Percentiles rank a stretch among this genome's conserved stretches.
These are phyloP conservation scores for Synodontis membranacea DNA, from an alignment of 2,113 vertebrate genomes.

Conservation along the genomic window DNA sequence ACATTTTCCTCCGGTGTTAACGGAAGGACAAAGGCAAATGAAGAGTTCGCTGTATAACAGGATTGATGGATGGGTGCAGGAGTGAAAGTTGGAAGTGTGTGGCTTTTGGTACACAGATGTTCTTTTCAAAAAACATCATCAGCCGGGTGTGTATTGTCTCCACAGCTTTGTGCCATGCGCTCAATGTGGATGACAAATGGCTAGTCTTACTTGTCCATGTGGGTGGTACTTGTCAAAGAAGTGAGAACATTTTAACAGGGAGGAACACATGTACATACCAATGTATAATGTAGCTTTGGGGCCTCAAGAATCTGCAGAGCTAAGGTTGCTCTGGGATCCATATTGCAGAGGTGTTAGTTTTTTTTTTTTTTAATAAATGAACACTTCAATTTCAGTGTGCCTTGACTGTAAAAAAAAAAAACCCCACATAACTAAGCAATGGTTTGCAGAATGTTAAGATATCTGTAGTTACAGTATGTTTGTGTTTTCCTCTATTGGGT, in stretches of 20 bases:
- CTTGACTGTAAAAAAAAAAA: background rate
- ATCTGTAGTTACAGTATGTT: background rate
- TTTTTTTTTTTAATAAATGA: background rate
- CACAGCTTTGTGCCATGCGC: constrained; percentile 27
- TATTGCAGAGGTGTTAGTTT: constrained; percentile 9
- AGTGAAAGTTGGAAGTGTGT: constrained; percentile 24
- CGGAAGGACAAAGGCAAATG: constrained; percentile 16
- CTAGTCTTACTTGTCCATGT: constrained; percentile 28
- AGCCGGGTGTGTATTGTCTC: constrained; percentile 31
- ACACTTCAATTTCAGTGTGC: constrained; percentile 16
- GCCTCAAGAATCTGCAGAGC: constrained; percentile 32
- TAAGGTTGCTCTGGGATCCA: constrained; percentile 34
- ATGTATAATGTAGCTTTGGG: constrained; percentile 40
- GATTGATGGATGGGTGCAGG: background rate
- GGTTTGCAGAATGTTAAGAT: background rate
- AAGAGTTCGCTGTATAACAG: background rate
- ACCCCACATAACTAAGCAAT: background rate
- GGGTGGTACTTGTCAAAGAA: constrained; percentile 48
- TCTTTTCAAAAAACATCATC: constrained; percentile 35
- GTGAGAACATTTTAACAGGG: constrained; percentile 31
- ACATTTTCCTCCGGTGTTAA: constrained; percentile 33
- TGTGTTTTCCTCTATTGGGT: background rate
- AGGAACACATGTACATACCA: constrained; percentile 35
- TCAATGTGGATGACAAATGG: constrained; percentile 41
- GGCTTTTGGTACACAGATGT: background rate